Conservation (phyloP, 2,888 invertebrate genomes). For the Bimastos eiseni region DNA sequence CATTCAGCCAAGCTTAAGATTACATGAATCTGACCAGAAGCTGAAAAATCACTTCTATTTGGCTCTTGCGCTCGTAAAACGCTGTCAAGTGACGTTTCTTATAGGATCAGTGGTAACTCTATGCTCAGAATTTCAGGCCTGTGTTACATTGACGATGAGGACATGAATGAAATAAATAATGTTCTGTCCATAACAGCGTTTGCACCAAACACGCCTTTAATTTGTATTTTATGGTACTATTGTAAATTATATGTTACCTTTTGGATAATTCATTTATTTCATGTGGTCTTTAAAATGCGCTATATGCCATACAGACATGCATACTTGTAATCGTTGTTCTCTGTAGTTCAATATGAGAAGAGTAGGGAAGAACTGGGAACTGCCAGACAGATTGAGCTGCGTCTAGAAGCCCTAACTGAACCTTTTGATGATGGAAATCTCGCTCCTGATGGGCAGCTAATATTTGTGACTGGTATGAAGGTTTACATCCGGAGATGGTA, state of each 20-base stretch:
- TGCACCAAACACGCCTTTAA: neutral
- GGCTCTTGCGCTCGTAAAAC: neutral
- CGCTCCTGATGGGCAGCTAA: neutral
- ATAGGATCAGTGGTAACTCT: neutral
- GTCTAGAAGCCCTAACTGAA: neutral
- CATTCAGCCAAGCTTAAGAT: too few relatives aligned
- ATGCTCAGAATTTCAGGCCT: conserved; percentile 2
- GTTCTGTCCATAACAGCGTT: neutral
- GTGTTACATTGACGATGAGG: neutral
- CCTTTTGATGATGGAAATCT: neutral
- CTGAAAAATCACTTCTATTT: too few relatives aligned
- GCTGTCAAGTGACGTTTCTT: neutral
- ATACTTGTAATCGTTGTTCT: neutral
- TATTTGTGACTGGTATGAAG: conserved; percentile 7
- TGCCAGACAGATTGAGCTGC: too few relatives aligned
- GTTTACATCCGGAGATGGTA: neutral
- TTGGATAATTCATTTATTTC: too few relatives aligned
- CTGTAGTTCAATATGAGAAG: neutral
- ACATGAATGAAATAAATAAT: neutral
- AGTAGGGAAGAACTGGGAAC: neutral
- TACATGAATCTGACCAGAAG: too few relatives aligned
- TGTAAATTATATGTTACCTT: too few relatives aligned
- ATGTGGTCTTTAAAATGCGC: too few relatives aligned
- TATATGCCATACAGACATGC: neutral
- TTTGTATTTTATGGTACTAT: neutral